Conservation (phyloP, 2,797 vertebrate species). For the Adrianichthys oophorus region DNA sequence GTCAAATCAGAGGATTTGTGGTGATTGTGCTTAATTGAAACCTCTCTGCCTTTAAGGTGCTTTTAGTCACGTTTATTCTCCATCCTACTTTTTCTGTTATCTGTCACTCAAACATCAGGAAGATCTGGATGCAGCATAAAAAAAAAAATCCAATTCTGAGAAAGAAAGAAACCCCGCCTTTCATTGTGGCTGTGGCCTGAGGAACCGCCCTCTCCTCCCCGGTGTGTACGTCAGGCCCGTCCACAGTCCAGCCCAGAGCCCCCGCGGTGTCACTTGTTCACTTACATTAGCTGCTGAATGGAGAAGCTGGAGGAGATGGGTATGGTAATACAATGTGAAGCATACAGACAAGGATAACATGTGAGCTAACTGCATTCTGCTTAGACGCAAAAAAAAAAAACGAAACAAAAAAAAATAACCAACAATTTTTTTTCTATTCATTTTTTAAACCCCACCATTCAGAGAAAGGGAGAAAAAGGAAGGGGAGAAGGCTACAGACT, state of each 20-base stretch:
- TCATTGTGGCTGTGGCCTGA: neutral
- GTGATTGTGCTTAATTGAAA: constrained; percentile 55
- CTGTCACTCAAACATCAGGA: constrained; percentile 67
- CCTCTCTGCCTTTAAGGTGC: constrained; percentile 73
- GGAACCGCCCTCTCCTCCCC: neutral
- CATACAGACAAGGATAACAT: constrained; percentile 85
- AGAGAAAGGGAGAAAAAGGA: constrained; percentile 58
- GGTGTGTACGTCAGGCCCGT: constrained; percentile 1
- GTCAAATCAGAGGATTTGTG: constrained; percentile 37
- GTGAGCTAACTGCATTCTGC: constrained; percentile 88
- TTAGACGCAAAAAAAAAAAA: constrained; percentile 77
- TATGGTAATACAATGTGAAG: constrained; percentile 85
- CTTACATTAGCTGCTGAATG: constrained; percentile 92
- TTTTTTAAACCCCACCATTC: constrained; percentile 69
- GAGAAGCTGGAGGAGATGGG: constrained; percentile 90
- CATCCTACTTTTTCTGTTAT: constrained; percentile 5
- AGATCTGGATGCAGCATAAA: constrained; percentile 54
- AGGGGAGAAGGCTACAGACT: constrained; percentile 74
- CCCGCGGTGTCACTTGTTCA: constrained; percentile 78
- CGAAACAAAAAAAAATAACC: constrained; percentile 54
- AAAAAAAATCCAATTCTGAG: constrained; percentile 51
- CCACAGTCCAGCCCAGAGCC: constrained; percentile 75
- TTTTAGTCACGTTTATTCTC: constrained; percentile 55
- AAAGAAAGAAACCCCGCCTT: too few species aligned
- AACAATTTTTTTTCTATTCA: constrained; percentile 53